These are phyloP conservation scores for Pterocles orientalis DNA, from an alignment of 2,113 vertebrate species.

Conservation along the genomic window DNA sequence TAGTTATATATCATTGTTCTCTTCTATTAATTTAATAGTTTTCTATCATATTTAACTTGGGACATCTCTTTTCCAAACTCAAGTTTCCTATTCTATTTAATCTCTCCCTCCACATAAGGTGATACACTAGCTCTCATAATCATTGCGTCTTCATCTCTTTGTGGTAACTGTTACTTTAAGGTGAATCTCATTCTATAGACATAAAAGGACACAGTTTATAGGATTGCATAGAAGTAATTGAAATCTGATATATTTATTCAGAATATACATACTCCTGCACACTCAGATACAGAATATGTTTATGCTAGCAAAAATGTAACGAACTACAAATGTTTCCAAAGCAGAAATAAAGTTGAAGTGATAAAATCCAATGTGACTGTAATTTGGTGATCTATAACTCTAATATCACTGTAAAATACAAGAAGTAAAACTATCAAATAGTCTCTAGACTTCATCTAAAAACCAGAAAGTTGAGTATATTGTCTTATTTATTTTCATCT, in stretches of 20 bases:
- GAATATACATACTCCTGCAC: background rate
- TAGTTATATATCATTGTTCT: background rate
- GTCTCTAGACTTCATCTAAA: background rate
- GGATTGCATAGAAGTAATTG: background rate
- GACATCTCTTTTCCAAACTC: background rate
- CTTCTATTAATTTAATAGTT: background rate
- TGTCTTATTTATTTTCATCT: conserved; percentile 63
- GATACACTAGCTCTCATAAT: background rate
- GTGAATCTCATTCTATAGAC: background rate
- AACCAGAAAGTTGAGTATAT: conserved; percentile 25
- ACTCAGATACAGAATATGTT: background rate
- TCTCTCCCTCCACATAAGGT: background rate
- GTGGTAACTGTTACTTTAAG: background rate
- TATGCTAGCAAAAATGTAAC: background rate
- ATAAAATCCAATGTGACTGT: conserved; percentile 34
- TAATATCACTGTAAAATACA: conserved; percentile 23
- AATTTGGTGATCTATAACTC: conserved; percentile 17
- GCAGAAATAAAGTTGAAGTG: background rate
- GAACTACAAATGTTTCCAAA: conserved; percentile 8
- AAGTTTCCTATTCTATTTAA: background rate
- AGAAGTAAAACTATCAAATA: conserved; percentile 9
- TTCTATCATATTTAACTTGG: background rate
- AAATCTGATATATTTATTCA: background rate
- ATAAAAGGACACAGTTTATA: background rate
- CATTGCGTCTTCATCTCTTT: background rate